Base-by-base conservation (phyloP, 2,113 vertebrate species). In the Brachyhypopomus occidentalis region DNA sequence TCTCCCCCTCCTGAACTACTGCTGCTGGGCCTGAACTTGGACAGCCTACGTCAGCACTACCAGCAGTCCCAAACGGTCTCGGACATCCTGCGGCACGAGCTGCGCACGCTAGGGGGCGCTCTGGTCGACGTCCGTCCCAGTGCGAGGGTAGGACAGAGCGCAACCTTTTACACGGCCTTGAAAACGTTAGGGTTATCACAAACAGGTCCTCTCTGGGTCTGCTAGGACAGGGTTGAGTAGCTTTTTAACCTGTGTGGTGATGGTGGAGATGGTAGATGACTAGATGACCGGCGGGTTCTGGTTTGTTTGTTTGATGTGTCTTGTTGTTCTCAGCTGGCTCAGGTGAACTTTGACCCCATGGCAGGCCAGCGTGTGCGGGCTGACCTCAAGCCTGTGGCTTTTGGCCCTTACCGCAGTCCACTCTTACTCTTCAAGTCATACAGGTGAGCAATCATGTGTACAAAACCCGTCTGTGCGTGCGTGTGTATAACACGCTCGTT, bases 351-450 rank as follows among this genome's bases (percentile, higher is more conserved):
- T 85, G 96, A 98, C 30, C 58, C 92, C 27, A 69, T 91, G 59
- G 73, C 87, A 0, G 84, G 87, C 2, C 94, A 92, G 27, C 91
- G 83, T 60, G 93, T 89, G 41, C 87, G 88, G 83, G 60, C 78
- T 0, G 96, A 98, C 67, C 78, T 88, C 62, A 95, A 90, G 83
- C 95, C 95, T 0, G 92, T 94, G 74, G 94, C 96, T 0, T 97
- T 97, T 86, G 94, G 90, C 74, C 89, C 93, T 0, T 99, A 99
- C 88, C 95, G 91, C 87, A 99, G 98, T 83, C 96, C 98, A 36
- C 94, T 99, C 81, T 91, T 98, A 36, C 92, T 93, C 30, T 99
- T 99, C 91, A 97, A 93, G 79, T 98, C 98, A 0, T 99, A 99
- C 93, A 97, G 97, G 97, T 98, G 38, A 83, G 56, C 27, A 30